A percentile compares a stretch with the other conserved stretches of the same genome.
phyloP scores from a whole-genome alignment of 2,888 invertebrate species.

The Lampropteryx suffumata region DNA sequence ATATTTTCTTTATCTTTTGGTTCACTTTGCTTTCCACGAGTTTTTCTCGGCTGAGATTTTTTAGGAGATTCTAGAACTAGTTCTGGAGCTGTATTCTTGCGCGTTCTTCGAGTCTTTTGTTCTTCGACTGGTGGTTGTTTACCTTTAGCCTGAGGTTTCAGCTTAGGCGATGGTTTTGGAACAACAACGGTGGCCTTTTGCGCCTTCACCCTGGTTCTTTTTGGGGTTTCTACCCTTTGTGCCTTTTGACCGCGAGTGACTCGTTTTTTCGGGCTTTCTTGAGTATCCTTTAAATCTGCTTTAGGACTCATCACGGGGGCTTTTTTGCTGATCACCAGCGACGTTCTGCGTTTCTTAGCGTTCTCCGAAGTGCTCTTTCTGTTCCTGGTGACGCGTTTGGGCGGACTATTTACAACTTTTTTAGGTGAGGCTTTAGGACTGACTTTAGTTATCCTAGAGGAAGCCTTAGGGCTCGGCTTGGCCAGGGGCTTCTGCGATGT shows the following conservation, averaged over 20 bases:
- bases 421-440: constrained; percentile 7
- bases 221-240: constrained; percentile 43
- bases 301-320: constrained; percentile 42
- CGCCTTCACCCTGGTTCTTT: constrained; percentile 44
- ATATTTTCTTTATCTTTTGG: constrained; percentile 33
- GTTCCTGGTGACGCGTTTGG: constrained; percentile 34
- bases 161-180: constrained; percentile 48
- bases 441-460: constrained; percentile 1
- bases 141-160: constrained; percentile 41
- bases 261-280: constrained; percentile 37
- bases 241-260: constrained; percentile 31
- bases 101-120: constrained; percentile 30
- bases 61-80: constrained; percentile 44
- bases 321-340: constrained; percentile 56
- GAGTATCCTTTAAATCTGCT: constrained; percentile 18
- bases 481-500: constrained; percentile 9
- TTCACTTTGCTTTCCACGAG: constrained; percentile 23
- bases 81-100: constrained; percentile 26
- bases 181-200: constrained; percentile 42
- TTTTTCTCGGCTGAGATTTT: constrained; percentile 32
- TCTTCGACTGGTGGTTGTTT: constrained; percentile 2
- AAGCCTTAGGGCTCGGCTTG: constrained; percentile 5
- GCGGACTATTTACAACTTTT: constrained; percentile 5
- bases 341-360: constrained; percentile 39
- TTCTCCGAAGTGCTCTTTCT: constrained; percentile 27